Percentiles rank a stretch among this genome's conserved stretches.
Conservation (phyloP, 1,140 invertebrate species). For the Drosophila bifasciata region DNA sequence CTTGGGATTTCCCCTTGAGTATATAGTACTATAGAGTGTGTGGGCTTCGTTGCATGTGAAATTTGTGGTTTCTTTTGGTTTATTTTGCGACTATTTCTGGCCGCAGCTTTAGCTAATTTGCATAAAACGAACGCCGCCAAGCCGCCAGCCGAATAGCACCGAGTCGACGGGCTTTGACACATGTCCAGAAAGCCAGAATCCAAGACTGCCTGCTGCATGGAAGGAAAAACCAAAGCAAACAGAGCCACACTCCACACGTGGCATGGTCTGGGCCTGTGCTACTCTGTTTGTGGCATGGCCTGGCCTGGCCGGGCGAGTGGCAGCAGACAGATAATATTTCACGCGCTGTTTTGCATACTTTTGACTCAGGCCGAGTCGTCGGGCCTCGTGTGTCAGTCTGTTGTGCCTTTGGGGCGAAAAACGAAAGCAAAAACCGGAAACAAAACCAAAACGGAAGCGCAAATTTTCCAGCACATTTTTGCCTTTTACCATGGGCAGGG, state of each 20-base stretch:
- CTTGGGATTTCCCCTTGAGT: background rate
- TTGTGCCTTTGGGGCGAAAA: conserved; percentile 28
- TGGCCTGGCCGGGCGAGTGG: too few relatives aligned
- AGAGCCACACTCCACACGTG: conserved; percentile 1
- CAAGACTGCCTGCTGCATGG: conserved; percentile 48
- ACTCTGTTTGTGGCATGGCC: too few relatives aligned
- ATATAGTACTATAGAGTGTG: conserved; percentile 34
- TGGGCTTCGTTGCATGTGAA: conserved; percentile 29
- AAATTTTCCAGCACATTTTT: conserved; percentile 83
- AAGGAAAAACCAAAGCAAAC: conserved; percentile 50
- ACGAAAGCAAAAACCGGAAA: conserved; percentile 77
- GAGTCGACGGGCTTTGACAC: conserved; percentile 72
- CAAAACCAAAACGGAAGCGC: conserved; percentile 82
- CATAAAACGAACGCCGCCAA: conserved; percentile 47
- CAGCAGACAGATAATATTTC: conserved; percentile 79
- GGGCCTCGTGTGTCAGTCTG: conserved; percentile 22
- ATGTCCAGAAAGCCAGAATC: conserved; percentile 67
- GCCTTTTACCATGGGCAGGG: conserved; percentile 15
- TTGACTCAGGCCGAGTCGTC: conserved; percentile 24
- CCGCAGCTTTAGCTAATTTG: conserved; percentile 56
- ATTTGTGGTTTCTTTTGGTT: conserved; percentile 17
- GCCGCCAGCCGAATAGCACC: conserved; percentile 14
- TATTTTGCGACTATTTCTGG: conserved; percentile 61
- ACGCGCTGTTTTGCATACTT: conserved; percentile 77
- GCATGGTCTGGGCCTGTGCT: too few relatives aligned